Evolutionary conservation across 2,888 invertebrate species (phyloP).

Genomic region (Cataglyphis cursor): DNA sequence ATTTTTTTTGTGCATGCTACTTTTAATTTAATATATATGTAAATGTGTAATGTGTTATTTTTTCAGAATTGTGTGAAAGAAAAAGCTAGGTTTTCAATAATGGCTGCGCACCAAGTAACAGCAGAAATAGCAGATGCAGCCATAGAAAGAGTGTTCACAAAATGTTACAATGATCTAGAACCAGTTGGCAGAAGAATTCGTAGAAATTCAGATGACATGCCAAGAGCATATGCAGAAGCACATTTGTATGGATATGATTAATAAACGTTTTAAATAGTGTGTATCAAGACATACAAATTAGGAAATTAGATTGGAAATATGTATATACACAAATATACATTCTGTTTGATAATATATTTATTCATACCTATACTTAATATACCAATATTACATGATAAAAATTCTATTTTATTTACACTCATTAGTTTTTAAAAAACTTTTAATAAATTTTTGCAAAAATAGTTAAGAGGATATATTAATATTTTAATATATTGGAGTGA

Average conservation of each 20-base stretch:
- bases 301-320: slow-evolving; percentile 1
- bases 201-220: slow-evolving; percentile 92
- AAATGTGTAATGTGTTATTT: slow-evolving; percentile 58
- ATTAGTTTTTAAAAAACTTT: background rate
- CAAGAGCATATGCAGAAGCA: slow-evolving; percentile 92
- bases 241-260: slow-evolving; percentile 92
- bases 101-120: slow-evolving; percentile 93
- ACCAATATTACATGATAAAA: background rate
- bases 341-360: slow-evolving; percentile 34
- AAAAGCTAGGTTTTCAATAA: slow-evolving; percentile 94
- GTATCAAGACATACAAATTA: background rate
- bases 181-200: slow-evolving; percentile 94
- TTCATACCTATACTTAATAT: slow-evolving; percentile 7
- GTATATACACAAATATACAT: background rate
- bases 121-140: slow-evolving; percentile 91
- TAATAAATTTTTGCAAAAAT: background rate
- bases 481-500: background rate
- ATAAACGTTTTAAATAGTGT: slow-evolving; percentile 9
- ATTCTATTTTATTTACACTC: background rate
- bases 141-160: slow-evolving; percentile 95
- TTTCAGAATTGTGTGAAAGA: slow-evolving; percentile 95
- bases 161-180: slow-evolving; percentile 97
- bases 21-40: slow-evolving; percentile 28
- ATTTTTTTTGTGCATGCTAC: background rate
- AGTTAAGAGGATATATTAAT: background rate